A percentile compares a stretch with the other conserved stretches of the same genome.
phyloP scores from a whole-genome alignment of 2,113 vertebrate species.

The Atherinomorus stipes region DNA sequence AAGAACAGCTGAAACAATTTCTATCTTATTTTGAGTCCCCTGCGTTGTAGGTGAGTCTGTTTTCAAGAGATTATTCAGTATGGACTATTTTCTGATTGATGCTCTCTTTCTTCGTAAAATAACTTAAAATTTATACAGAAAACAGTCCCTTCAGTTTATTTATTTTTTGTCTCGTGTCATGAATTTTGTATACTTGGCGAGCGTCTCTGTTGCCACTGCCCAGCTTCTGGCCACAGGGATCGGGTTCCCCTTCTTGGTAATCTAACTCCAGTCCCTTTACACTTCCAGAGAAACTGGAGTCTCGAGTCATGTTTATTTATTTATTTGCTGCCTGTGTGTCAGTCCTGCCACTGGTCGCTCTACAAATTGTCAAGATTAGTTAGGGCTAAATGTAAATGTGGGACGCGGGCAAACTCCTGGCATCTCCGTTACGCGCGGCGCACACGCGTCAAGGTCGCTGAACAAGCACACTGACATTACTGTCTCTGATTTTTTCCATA shows the following conservation, averaged over 20 bases:
- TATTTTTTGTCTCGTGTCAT: constrained; percentile 47
- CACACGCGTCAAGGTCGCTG: constrained; percentile 6
- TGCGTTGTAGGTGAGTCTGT: constrained; percentile 56
- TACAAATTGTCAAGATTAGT: constrained; percentile 71
- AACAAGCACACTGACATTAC: neutral
- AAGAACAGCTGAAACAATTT: constrained; percentile 20
- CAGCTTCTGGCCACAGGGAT: constrained; percentile 52
- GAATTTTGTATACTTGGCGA: constrained; percentile 61
- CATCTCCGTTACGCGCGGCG: constrained; percentile 49
- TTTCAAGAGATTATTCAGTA: neutral
- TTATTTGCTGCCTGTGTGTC: constrained; percentile 44
- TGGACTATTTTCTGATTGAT: neutral
- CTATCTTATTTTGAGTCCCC: constrained; percentile 19
- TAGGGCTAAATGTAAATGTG: constrained; percentile 51
- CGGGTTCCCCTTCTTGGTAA: constrained; percentile 72
- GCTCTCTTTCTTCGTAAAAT: too few relatives aligned
- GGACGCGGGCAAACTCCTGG: constrained; percentile 17
- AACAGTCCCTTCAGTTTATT: constrained; percentile 35
- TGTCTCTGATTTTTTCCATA: constrained; percentile 31
- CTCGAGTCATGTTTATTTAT: constrained; percentile 76
- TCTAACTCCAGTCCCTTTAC: constrained; percentile 69
- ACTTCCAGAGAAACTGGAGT: constrained; percentile 73
- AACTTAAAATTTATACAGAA: constrained; percentile 7
- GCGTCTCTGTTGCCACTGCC: constrained; percentile 46
- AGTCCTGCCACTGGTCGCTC: constrained; percentile 40